Base-by-base conservation (phyloP, 2,888 invertebrate species). In the Drosophila mulleri region DNA sequence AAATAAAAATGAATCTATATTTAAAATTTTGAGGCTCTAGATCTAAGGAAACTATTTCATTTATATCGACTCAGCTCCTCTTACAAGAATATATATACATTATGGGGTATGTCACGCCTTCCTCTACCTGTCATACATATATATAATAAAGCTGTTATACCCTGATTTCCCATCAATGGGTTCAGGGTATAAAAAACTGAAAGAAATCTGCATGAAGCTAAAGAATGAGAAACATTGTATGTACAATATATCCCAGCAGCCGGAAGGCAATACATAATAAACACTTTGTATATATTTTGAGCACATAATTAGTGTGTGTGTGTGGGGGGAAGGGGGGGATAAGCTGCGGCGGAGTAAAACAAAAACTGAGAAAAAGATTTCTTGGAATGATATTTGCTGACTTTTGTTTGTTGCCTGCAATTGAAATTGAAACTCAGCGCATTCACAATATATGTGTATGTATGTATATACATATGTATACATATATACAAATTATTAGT, bases 371-470 rank as follows among this genome's bases (percentile, higher is more conserved):
- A 53, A 53, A 48, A n/a, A 45, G 37, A 54, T 39, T 72, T 61
- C 44, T 58, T 12, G 20, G 48, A 62, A 61, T 23, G 23, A 0
- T 35, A 66, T 61, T 29, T 72, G 78, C 72, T 75, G 67, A 72
- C 16, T 47, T 54, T n/a, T 54, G 8, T 5, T 50, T 45, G 39
- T n/a, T 32, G 32, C 48, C 56, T 32, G 26, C 7, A 53, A 48
- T 42, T 47, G 29, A 64, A 74, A 52, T 50, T 47, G 39, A 41
- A 32, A 37, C 18, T 29, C 23, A 57, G 45, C 39, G 20, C 3
- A 57, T 18, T 32, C 7, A n/a, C 7, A 11, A 45, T 12, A 16
- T 41, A 44, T 9, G 32, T 20, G 3, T 26, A 26, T 26, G 5
- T 26, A 23, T 23, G 41, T 11, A n/a, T 35, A 45, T 7, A 39